Percentiles rank a stretch among this genome's conserved stretches.
Conservation (phyloP, 2,888 invertebrate genomes). For the Trachelus stipa region DNA sequence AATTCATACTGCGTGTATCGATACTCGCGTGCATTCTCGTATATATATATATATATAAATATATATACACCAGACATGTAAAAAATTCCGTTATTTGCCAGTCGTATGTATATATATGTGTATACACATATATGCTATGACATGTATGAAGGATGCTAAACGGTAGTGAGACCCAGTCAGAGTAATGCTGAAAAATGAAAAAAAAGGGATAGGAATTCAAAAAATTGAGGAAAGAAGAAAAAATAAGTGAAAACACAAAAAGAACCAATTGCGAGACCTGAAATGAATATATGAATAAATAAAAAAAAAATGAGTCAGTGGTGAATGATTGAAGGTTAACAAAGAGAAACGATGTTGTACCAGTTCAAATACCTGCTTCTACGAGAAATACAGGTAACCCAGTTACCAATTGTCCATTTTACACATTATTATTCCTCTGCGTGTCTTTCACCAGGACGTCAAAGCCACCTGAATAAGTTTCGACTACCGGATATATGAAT, state of each 20-base stretch:
- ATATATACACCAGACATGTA: slow-evolving; percentile 20
- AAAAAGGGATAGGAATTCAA: slow-evolving; percentile 23
- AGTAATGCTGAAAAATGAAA: no score
- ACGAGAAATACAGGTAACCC: slow-evolving; percentile 49
- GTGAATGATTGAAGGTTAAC: slow-evolving; percentile 24
- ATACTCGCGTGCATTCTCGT: not conserved
- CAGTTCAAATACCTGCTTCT: slow-evolving; percentile 34
- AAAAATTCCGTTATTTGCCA: slow-evolving; percentile 53
- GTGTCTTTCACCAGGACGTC: no score
- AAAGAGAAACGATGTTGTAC: slow-evolving; percentile 26
- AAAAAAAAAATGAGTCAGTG: slow-evolving; percentile 23
- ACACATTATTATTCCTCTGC: no score
- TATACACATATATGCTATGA: no score
- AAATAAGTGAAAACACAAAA: slow-evolving; percentile 19
- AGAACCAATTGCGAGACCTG: slow-evolving; percentile 13
- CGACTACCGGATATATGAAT: no score
- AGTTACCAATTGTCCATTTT: slow-evolving; percentile 49
- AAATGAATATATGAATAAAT: slow-evolving; percentile 17
- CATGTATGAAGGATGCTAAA: no score
- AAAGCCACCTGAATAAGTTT: no score
- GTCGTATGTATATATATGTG: no score
- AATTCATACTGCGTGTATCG: not conserved
- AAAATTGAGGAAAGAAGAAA: slow-evolving; percentile 27
- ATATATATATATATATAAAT: no score
- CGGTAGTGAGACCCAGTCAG: no score